Evolutionary conservation across 2,888 invertebrate genomes (phyloP).

Genomic region (Liopterus haemorrhoidalis): DNA sequence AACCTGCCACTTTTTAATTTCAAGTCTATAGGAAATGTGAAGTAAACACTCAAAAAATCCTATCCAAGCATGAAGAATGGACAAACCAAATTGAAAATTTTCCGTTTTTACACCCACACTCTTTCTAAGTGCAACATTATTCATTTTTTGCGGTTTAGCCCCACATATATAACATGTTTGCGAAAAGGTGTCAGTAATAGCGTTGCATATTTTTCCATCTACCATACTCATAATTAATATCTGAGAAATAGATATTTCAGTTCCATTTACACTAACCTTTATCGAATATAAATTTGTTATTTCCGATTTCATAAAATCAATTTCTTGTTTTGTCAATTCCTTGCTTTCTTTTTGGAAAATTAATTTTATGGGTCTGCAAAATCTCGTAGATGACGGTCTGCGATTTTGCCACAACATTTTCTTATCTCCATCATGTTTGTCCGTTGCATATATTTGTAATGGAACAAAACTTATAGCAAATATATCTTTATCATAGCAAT

Average conservation of each 20-base stretch:
- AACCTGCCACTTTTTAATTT: no score
- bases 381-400: slow-evolving; percentile 24
- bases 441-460: no score
- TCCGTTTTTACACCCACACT: not conserved
- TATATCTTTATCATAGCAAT: no score
- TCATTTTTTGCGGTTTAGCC: not conserved
- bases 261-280: no score
- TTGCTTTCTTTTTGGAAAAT: slow-evolving; percentile 1
- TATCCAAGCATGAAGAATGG: slow-evolving; percentile 12
- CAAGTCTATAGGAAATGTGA: slow-evolving; percentile 11
- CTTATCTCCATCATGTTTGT: no score
- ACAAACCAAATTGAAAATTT: slow-evolving; percentile 1
- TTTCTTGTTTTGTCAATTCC: no score
- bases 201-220: no score
- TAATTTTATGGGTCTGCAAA: slow-evolving; percentile 22
- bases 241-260: no score
- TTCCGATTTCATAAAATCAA: no score
- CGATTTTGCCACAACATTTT: slow-evolving; percentile 22
- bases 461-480: no score
- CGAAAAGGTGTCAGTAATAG: not conserved
- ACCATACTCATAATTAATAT: no score
- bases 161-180: slow-evolving; percentile 1
- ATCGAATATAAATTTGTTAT: no score
- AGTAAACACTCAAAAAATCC: slow-evolving; percentile 11
- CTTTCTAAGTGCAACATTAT: not conserved